These are phyloP conservation scores for Atrichornis clamosus DNA, from an alignment of 2,113 vertebrate species.

Conservation along the genomic window DNA sequence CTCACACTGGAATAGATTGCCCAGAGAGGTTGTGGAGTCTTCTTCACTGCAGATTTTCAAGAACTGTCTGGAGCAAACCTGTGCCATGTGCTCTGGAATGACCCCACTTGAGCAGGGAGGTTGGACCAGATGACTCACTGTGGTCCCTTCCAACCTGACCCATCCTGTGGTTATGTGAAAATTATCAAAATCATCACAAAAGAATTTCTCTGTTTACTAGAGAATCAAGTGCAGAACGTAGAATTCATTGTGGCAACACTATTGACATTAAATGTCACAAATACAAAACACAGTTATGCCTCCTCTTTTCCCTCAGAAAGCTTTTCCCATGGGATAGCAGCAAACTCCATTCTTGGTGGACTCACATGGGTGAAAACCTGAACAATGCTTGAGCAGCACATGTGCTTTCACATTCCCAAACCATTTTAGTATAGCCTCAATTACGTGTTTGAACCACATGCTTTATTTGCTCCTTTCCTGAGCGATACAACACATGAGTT, in stretches of 20 bases:
- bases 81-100: background rate
- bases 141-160: background rate
- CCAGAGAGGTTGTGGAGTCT: background rate
- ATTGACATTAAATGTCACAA: background rate
- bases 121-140: background rate
- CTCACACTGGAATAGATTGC: background rate
- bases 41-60: background rate
- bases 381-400: background rate
- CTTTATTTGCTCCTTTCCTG: background rate
- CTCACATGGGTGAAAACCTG: background rate
- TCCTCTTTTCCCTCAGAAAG: background rate
- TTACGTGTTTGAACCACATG: background rate
- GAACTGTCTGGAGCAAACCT: background rate
- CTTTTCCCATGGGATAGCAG: background rate
- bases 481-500: background rate
- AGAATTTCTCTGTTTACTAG: background rate
- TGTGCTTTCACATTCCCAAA: background rate
- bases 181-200: too few species aligned
- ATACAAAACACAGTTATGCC: background rate
- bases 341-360: background rate
- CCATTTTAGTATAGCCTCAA: background rate
- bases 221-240: background rate
- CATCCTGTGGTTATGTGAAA: background rate
- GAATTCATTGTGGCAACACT: background rate
- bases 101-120: background rate